Conservation (phyloP, 2,888 invertebrate genomes). For the Apotomis capreana region DNA sequence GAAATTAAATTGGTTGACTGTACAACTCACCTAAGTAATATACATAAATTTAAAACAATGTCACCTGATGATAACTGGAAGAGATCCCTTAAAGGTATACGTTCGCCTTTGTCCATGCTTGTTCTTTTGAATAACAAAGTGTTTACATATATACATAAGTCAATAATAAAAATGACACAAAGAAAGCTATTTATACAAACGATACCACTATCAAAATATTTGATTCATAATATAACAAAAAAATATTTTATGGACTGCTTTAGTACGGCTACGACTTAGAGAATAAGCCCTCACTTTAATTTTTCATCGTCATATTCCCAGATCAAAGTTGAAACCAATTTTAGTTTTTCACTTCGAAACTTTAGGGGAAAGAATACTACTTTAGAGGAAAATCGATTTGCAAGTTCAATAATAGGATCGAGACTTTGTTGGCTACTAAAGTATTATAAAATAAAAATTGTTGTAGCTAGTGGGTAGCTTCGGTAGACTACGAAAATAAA, state of each 20-base stretch:
- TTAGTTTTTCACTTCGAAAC: constrained; percentile 26
- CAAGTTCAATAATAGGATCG: neutral
- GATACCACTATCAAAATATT: neutral
- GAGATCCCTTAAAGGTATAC: too few species aligned
- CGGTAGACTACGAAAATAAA: neutral
- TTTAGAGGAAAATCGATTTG: constrained; percentile 1
- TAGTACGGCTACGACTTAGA: neutral
- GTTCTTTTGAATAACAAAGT: too few species aligned
- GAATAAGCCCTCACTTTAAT: constrained; percentile 11
- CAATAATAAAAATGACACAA: too few species aligned
- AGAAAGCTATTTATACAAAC: too few species aligned
- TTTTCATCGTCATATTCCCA: constrained; percentile 24
- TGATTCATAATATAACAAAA: neutral
- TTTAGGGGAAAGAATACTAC: neutral
- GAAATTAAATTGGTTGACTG: too few species aligned
- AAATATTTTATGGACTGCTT: neutral
- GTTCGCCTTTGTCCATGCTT: too few species aligned
- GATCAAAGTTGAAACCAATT: constrained; percentile 28
- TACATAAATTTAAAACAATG: too few species aligned
- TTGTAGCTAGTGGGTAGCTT: neutral
- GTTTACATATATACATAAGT: too few species aligned
- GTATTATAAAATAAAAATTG: neutral
- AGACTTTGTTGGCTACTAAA: neutral
- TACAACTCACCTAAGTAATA: too few species aligned
- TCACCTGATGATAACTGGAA: too few species aligned